Conservation (phyloP, 2,888 invertebrate genomes). For the Nematopogon swammerdamellus region DNA sequence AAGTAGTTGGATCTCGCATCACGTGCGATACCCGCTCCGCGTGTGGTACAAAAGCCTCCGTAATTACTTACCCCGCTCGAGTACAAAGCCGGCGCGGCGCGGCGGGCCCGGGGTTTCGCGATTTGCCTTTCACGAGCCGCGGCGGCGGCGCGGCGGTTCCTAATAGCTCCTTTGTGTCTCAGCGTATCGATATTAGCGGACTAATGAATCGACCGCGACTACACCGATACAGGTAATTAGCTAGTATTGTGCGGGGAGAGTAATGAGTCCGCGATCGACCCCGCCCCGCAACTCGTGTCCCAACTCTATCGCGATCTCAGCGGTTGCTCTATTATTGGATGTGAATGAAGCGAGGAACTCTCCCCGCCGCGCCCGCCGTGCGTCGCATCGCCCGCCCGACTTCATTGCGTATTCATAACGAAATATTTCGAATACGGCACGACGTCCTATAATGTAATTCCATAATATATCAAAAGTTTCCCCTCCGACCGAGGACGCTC, state of each 20-base stretch:
- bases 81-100: neutral
- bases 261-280: neutral
- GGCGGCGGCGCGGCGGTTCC: too few relatives aligned
- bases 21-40: too few relatives aligned
- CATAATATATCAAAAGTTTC: slow-evolving; percentile 27
- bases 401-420: slow-evolving; percentile 16
- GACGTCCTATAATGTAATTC: neutral
- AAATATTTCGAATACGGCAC: slow-evolving; percentile 10
- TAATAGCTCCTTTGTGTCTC: neutral
- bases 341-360: too few relatives aligned
- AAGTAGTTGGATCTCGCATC: neutral
- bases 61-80: neutral
- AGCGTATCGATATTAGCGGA: neutral
- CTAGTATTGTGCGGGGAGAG: neutral
- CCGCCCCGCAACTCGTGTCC: too few relatives aligned
- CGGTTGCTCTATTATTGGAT: too few relatives aligned
- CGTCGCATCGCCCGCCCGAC: slow-evolving; percentile 5
- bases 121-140: neutral
- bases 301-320: too few relatives aligned
- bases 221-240: neutral
- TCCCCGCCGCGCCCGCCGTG: too few relatives aligned
- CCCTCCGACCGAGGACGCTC: too few relatives aligned
- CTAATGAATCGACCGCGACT: neutral
- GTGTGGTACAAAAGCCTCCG: neutral
- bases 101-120: neutral